Base-by-base conservation (phyloP, 2,113 vertebrate genomes). In the Limanda limanda region DNA sequence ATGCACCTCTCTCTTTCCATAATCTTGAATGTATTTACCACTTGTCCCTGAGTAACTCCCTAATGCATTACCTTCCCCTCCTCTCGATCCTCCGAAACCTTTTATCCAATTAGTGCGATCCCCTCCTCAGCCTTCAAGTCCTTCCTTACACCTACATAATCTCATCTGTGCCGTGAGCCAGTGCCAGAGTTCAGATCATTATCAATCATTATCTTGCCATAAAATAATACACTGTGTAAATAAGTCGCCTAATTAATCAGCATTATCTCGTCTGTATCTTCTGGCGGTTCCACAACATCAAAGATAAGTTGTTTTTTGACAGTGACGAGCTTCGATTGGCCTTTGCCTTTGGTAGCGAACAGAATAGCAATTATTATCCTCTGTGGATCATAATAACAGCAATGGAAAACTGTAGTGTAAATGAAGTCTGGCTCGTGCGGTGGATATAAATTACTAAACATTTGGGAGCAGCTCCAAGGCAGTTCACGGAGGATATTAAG, bases 91-190 rank as follows among this genome's bases (percentile, higher is more conserved):
- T 40, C 21, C 13, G n/a, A 59, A 37, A 57, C 47, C 57, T 23
- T 79, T 86, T 64, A 79, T 73, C 52, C 54, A 76, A 63, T 67
- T 75, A 73, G 23, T 7, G 20, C 69, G 66, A 51, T 74, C 60
- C 70, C 52, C 54, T 70, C 18, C 20, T 55, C 59, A 47, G 25
- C 68, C 23, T 65, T 76, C 9, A 66, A 65, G 25, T 75, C 71
- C 55, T 25, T 60, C 63, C 63, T 71, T 63, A 68, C 61, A 78
- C 74, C 60, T 85, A 61, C 48, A 68, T 64, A 73, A 69, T 73
- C 47, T 57, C 68, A 76, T 76, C 62, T 61, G 45, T 24, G 40
- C 56, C 37, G 45, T n/a, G 45, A 55, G n/a, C 68, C 17, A 42
- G 23, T 64, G 68, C 58, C 25, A 70, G 37, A 10, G 47, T 70